Evolutionary conservation across 2,888 invertebrate species (phyloP), one percentile per base, ranked within the genome.

Genomic region (Oxycera nigricornis): DNA sequence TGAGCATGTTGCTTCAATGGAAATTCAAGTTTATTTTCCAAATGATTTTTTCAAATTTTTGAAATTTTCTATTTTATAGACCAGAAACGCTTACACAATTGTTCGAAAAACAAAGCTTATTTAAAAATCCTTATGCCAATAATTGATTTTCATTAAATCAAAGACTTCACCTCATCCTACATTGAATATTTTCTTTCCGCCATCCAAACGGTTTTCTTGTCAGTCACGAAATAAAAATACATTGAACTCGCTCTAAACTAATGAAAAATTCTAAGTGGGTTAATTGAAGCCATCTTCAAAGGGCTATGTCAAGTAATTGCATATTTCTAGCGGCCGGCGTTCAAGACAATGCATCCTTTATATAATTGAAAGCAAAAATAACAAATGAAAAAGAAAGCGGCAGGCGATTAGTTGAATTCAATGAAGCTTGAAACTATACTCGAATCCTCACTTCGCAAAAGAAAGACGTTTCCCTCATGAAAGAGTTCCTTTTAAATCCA

Each of bases 221-320:
- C 55, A 55, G 20, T 55, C 24, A 2, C 9, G 7, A 20, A 20
- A 22, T 6, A 14, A 20, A 55, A 55, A 55, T 55, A 22, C 11
- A 2, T 17, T 24, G 2, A 55, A 24, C 24, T 24, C 17, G 11
- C 17, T 24, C 35, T 7, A 55, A 35, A 55, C 30, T 70, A 70
- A 70, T 70, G 52, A 70, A 70, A 70, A 70, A 70, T 70, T 55
- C 70, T 55, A 70, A 70, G 70, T 70, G 70, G 70, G 55, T 70
- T 55, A 55, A 70, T 70, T 52, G 70, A 70, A 52, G 70, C 70
- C 70, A 70, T 70, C 70, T 70, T 52, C 55, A 70, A 70, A 52
- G 70, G 70, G 52, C 31, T 70, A 70, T 55, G 70, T 70, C 70
- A 70, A 70, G 70, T 70, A 70, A 70, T 70, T 70, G 70, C 55